phyloP scores from a whole-genome alignment of 2,113 vertebrate genomes.

The Varanus komodoensis region DNA sequence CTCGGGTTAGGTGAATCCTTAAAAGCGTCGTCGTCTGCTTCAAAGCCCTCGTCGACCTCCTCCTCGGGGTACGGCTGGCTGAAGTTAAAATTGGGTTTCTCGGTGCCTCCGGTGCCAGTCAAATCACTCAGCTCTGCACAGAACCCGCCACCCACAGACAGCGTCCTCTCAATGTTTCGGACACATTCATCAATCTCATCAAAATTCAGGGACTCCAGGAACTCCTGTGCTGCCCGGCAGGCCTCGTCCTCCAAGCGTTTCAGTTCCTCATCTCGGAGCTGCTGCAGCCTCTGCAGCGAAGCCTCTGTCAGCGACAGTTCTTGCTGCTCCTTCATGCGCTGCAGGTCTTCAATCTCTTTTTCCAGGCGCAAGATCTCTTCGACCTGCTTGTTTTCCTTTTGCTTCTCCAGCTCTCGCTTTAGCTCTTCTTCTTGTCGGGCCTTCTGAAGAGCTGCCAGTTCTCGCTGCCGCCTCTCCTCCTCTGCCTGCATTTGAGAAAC shows the following conservation, averaged over 20 bases:
- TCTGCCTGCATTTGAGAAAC: constrained; percentile 72
- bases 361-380: constrained; percentile 97
- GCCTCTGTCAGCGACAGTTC: constrained; percentile 92
- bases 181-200: constrained; percentile 97
- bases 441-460: constrained; percentile 68
- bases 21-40: constrained; percentile 92
- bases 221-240: constrained; percentile 93
- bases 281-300: constrained; percentile 88
- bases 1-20: constrained; percentile 98
- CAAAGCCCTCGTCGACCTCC: constrained; percentile 96
- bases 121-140: constrained; percentile 59
- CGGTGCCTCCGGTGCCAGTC: constrained; percentile 38
- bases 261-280: constrained; percentile 91
- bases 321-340: constrained; percentile 92
- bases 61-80: constrained; percentile 86
- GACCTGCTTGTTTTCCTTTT: constrained; percentile 89
- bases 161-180: constrained; percentile 90
- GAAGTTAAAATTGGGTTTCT: constrained; percentile 84
- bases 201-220: constrained; percentile 95
- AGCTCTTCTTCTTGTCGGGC: constrained; percentile 70
- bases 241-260: constrained; percentile 92
- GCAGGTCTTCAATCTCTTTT: constrained; percentile 92
- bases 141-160: constrained; percentile 71
- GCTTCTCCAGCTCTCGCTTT: constrained; percentile 74
- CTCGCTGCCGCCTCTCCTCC: constrained; percentile 71